These are phyloP conservation scores for Danionella cerebrum DNA, from an alignment of 2,113 vertebrate species.

Conservation along the genomic window DNA sequence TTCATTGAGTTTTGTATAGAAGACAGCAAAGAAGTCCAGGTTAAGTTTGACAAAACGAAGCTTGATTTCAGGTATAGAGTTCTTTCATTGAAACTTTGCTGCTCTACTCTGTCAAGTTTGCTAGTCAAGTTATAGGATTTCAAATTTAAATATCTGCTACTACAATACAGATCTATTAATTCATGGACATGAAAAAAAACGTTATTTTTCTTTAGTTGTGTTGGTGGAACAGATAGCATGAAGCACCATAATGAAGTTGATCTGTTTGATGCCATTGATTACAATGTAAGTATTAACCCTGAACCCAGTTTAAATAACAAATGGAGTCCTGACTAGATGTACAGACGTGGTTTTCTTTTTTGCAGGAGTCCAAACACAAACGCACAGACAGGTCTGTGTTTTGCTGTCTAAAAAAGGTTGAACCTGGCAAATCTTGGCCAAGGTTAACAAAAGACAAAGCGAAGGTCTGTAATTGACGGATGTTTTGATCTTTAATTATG, in stretches of 20 bases:
- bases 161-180: background rate
- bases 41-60: slow-evolving; percentile 87
- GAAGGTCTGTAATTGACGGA: slow-evolving; percentile 82
- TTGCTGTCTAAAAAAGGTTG: slow-evolving; percentile 95
- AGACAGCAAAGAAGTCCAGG: slow-evolving; percentile 90
- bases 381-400: slow-evolving; percentile 94
- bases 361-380: slow-evolving; percentile 91
- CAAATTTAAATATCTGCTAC: background rate
- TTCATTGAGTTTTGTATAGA: slow-evolving; percentile 95
- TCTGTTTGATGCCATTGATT: slow-evolving; percentile 88
- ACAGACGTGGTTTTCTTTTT: background rate
- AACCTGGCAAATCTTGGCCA: slow-evolving; percentile 88
- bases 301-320: too few species aligned
- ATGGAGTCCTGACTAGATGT: too few species aligned
- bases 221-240: slow-evolving; percentile 83
- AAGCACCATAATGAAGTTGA: slow-evolving; percentile 91
- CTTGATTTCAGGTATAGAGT: slow-evolving; percentile 86
- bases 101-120: too few species aligned
- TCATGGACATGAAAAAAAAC: background rate
- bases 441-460: slow-evolving; percentile 92
- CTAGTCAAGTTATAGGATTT: too few species aligned
- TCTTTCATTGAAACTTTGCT: too few species aligned
- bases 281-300: slow-evolving; percentile 78
- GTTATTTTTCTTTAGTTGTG: slow-evolving; percentile 69
- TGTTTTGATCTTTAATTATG: too few species aligned